A percentile compares a stretch with the other conserved stretches of the same genome.
phyloP scores from a whole-genome alignment of 2,797 vertebrate species.

The Pachyuromys duprasi region DNA sequence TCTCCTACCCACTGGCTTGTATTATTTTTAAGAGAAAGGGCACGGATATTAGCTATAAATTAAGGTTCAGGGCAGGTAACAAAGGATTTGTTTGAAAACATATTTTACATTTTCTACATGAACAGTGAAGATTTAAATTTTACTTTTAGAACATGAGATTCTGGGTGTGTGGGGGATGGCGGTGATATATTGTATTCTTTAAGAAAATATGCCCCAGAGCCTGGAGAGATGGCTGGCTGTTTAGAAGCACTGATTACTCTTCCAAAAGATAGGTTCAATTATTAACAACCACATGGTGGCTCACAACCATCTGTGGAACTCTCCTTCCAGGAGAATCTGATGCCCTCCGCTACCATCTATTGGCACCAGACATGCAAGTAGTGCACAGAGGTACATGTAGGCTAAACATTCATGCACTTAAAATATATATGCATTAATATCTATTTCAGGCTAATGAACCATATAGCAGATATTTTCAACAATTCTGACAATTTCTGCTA shows the following conservation, averaged over 20 bases:
- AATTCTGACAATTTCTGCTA: background rate
- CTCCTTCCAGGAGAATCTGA: background rate
- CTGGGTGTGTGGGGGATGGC: background rate
- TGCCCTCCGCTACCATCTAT: background rate
- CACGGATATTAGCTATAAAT: background rate
- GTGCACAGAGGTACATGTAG: background rate
- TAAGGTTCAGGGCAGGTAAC: background rate
- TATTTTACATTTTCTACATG: background rate
- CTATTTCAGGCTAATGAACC: background rate
- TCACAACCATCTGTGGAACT: background rate
- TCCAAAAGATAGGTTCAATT: background rate
- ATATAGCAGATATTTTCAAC: background rate
- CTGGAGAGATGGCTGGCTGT: background rate
- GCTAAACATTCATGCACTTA: background rate
- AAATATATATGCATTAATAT: constrained; percentile 29
- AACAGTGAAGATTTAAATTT: constrained; percentile 35
- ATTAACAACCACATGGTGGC: too few relatives aligned
- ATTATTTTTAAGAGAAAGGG: background rate
- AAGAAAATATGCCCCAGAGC: background rate
- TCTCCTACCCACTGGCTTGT: background rate
- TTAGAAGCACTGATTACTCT: background rate
- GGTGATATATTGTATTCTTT: background rate
- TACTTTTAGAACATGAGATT: background rate
- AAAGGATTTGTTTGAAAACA: background rate
- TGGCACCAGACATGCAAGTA: background rate